Percentiles rank a stretch among this genome's conserved stretches.
These are phyloP conservation scores for Drosophila ironensis DNA, from an alignment of 1,140 invertebrate genomes.

Conservation along the genomic window DNA sequence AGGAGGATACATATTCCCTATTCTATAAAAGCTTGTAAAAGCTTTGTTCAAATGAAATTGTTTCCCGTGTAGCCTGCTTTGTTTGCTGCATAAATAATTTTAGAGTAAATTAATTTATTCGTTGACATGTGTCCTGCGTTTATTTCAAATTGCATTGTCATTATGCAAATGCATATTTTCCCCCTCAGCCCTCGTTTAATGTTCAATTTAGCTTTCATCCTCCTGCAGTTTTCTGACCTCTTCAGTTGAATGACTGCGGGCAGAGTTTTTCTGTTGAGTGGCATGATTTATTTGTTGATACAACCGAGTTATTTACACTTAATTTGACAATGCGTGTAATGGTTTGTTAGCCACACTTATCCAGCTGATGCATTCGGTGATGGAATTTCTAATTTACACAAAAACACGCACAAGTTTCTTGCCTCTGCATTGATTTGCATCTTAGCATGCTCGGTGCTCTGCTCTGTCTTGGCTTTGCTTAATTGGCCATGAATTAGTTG, in stretches of 20 bases:
- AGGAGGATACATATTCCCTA: too few species aligned
- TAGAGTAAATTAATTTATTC: slow-evolving; percentile 79
- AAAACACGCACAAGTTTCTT: not conserved
- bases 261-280: slow-evolving; percentile 37
- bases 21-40: too few species aligned
- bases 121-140: slow-evolving; percentile 76
- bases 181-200: not conserved
- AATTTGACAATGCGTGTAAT: slow-evolving; percentile 68
- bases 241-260: slow-evolving; percentile 19
- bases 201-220: slow-evolving; percentile 17
- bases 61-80: not conserved
- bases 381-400: not conserved
- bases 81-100: slow-evolving; percentile 77
- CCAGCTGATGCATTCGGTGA: not conserved
- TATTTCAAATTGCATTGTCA: slow-evolving; percentile 78
- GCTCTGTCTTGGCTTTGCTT: not conserved
- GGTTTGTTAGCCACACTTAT: slow-evolving; percentile 22
- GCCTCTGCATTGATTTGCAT: not conserved
- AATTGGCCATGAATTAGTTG: not conserved
- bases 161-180: slow-evolving; percentile 74
- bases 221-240: not conserved
- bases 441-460: slow-evolving; percentile 2
- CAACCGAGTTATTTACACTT: slow-evolving; percentile 76
- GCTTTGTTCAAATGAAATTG: not conserved
- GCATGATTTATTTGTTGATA: slow-evolving; percentile 69